Evolutionary conservation across 2,113 vertebrate genomes (phyloP).

Genomic region (Centropus unirufus): DNA sequence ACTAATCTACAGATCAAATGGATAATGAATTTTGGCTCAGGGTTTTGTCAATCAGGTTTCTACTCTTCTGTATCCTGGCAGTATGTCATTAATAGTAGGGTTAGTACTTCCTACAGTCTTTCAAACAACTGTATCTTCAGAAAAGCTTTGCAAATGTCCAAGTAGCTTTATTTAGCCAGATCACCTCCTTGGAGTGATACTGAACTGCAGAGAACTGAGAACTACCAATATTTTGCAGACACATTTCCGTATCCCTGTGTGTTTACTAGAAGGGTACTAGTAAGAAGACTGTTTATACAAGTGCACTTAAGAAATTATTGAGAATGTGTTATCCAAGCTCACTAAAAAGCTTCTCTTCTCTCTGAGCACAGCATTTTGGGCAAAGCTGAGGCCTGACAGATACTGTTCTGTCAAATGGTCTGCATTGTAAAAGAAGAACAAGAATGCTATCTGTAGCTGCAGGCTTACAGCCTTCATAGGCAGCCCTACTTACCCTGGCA

Average conservation of each 20-base stretch:
- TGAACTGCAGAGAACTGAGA: accelerated
- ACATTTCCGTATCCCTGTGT: neutral
- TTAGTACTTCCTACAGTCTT: neutral
- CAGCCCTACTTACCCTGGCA: neutral
- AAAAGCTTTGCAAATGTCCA: neutral
- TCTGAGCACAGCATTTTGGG: neutral
- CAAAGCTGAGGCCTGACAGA: neutral
- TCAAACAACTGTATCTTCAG: neutral
- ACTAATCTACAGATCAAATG: neutral
- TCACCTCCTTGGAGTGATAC: neutral
- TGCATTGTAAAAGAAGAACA: neutral
- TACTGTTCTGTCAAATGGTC: neutral
- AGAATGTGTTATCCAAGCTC: neutral
- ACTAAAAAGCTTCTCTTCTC: neutral
- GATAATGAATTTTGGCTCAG: neutral
- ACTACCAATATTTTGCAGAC: neutral
- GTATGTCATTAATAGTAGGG: neutral
- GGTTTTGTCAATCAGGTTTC: neutral
- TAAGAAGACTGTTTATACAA: neutral
- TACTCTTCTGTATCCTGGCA: neutral
- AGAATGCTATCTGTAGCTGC: slow-evolving; percentile 15
- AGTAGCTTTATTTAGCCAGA: neutral
- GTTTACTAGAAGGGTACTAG: neutral
- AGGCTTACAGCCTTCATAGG: neutral
- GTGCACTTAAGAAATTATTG: neutral